phyloP scores from a whole-genome alignment of 2,888 invertebrate species.

The Cerceris ruficornis region DNA sequence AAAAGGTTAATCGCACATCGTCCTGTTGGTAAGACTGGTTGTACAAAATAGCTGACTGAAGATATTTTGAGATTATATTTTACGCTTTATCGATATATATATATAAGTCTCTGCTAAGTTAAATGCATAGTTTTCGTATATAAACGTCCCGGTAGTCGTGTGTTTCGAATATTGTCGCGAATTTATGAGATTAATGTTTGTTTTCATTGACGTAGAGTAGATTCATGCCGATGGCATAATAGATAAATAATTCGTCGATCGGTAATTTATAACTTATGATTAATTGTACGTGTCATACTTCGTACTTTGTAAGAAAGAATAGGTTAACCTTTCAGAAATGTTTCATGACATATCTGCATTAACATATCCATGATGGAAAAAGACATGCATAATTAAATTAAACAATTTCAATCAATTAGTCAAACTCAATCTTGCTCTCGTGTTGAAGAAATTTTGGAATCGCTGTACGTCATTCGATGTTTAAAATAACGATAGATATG shows the following conservation, averaged over 20 bases:
- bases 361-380: conserved; percentile 21
- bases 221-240: background rate
- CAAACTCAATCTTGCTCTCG: too few species aligned
- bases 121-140: background rate
- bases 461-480: too few species aligned
- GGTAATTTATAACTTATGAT: background rate
- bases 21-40: conserved; percentile 13
- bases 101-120: background rate
- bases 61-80: conserved; percentile 14
- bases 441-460: too few species aligned
- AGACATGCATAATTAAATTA: background rate
- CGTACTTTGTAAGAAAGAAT: background rate
- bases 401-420: too few species aligned
- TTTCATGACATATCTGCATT: conserved; percentile 28
- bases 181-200: background rate
- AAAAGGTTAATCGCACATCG: background rate
- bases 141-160: background rate
- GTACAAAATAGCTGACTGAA: conserved; percentile 24
- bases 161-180: background rate
- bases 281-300: background rate
- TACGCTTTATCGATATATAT: background rate
- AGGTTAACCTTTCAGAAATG: background rate
- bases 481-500: too few species aligned
- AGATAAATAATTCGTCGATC: background rate
- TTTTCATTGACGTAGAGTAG: too few species aligned